Conservation (phyloP, 2,797 vertebrate genomes). For the Falco peregrinus region DNA sequence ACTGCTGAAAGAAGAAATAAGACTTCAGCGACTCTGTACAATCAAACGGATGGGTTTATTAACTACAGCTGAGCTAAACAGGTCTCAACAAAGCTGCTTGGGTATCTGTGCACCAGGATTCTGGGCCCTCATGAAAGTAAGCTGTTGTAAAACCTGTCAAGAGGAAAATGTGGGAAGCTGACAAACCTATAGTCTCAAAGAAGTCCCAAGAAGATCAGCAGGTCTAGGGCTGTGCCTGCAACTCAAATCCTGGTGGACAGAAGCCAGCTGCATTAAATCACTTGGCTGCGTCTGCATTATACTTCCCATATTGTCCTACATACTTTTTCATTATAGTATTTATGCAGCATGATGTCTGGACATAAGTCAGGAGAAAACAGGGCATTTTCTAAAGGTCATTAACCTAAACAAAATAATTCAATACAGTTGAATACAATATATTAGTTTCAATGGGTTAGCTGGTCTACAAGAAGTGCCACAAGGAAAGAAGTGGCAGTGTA, state of each 20-base stretch:
- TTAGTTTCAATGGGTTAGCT: background rate
- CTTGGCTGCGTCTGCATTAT: background rate
- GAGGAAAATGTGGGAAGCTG: background rate
- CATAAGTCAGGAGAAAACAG: background rate
- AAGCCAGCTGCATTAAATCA: background rate
- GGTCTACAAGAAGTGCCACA: background rate
- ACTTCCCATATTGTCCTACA: background rate
- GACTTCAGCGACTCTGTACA: background rate
- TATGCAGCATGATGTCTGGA: background rate
- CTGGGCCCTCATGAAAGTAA: background rate
- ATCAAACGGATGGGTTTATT: background rate
- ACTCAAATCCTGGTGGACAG: background rate
- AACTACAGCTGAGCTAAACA: background rate
- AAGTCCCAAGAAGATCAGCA: background rate
- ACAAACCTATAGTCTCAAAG: background rate
- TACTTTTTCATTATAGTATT: background rate
- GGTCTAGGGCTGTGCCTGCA: background rate
- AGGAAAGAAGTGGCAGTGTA: background rate
- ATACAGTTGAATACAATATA: background rate
- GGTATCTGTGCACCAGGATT: background rate
- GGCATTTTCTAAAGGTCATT: background rate
- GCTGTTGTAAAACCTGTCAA: background rate
- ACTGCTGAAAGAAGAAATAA: background rate
- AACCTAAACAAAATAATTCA: background rate
- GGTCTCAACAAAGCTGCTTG: background rate